Percentiles rank a stretch among this genome's conserved stretches.
Evolutionary conservation across 2,888 invertebrate species (phyloP).

Genomic region (Barypeithes pellucidus): DNA sequence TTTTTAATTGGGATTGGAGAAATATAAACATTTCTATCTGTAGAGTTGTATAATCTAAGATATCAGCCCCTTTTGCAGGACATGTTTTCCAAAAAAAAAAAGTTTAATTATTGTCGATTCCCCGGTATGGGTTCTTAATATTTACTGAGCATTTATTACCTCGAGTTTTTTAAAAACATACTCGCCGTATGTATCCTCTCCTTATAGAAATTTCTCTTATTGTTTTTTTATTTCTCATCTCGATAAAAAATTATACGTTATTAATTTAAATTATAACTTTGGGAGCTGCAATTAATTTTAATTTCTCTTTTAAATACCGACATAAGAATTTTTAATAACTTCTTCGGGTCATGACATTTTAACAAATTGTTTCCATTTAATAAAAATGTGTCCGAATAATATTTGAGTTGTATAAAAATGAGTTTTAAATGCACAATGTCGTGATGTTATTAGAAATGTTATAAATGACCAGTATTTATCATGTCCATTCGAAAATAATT

Average conservation of each 20-base stretch:
- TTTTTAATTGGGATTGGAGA: too few relatives aligned
- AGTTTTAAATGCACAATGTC: conserved; percentile 10
- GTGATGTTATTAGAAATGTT: conserved; percentile 34
- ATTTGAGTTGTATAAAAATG: conserved; percentile 24
- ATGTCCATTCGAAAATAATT: conserved; percentile 23
- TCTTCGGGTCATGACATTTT: conserved; percentile 23
- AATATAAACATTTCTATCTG: too few relatives aligned
- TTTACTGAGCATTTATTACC: too few relatives aligned
- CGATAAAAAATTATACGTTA: not conserved
- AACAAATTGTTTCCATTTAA: conserved; percentile 37
- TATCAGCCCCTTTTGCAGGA: too few relatives aligned
- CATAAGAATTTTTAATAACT: conserved; percentile 32
- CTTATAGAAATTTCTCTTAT: not conserved
- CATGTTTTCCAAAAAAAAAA: too few relatives aligned
- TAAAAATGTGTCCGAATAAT: conserved; percentile 26
- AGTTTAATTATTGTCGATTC: too few relatives aligned
- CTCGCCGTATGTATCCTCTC: too few relatives aligned
- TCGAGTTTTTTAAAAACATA: too few relatives aligned
- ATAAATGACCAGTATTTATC: conserved; percentile 27
- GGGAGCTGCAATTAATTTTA: conserved; percentile 3
- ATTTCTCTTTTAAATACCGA: conserved; percentile 16
- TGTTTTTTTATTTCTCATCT: not conserved
- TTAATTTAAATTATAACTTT: not conserved
- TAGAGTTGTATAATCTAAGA: too few relatives aligned
- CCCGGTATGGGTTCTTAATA: too few relatives aligned